Base-by-base conservation (phyloP, 2,797 vertebrate species). In the Clarias fuscus region DNA sequence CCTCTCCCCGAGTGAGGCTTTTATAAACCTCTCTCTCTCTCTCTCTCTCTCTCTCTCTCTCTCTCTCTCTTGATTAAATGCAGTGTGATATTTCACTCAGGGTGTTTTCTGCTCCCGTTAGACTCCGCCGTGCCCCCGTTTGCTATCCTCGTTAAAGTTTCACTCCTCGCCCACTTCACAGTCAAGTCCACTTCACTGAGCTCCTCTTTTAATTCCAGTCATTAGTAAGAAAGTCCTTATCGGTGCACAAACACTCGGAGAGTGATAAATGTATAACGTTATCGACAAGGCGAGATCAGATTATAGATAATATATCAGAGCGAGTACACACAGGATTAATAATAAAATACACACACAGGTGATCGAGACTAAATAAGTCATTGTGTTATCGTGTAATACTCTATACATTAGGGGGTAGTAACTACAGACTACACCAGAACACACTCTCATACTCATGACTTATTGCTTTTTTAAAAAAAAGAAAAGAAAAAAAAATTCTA, bases 41-140 rank as follows among this genome's bases (percentile, higher is more conserved):
- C 5, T 65, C 22, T 43, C 17, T 72, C 70, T 53, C 40, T 56
- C 13, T 58, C 73, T 22, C 53, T 59, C n/a, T 30, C 43, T 53
- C 40, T 75, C 43, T 15, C 13, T 56, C 24, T 76, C 14, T 58
- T 27, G 43, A 53, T 62, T 24, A 67, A 22, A 30, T 37, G 73
- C 18, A 37, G 73, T 17, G 24, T 53, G 71, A 53, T 68, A 61
- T 30, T 70, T 40, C 18, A 11, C 76, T 85, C 67, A 37, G 33
- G 84, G 61, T 85, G 72, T 64, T 22, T 67, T 30, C 13, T 72
- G 59, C n/a, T 77, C 83, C 61, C 61, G 30, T 84, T 84, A 58
- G 73, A 77, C 75, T 58, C 17, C 17, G 27, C 53, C 53, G 27
- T 58, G 53, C 75, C 75, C 72, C 53, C n/a, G 13, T 58, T 77